Base-by-base conservation (phyloP, 2,113 vertebrate species). In the Pionites leucogaster region DNA sequence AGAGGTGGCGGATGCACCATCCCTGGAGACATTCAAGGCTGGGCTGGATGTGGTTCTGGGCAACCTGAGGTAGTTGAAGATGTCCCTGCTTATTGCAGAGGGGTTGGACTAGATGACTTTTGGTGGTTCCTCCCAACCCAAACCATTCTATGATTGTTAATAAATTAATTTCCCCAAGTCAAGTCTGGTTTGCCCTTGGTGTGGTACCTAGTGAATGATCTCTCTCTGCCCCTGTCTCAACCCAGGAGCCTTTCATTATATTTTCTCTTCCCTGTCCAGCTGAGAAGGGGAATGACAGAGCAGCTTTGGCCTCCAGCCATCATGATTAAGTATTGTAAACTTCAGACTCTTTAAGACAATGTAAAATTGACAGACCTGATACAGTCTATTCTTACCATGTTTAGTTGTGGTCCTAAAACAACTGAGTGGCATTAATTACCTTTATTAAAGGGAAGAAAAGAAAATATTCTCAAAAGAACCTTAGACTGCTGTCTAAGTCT, bases 371-470 rank as follows among this genome's bases (percentile, higher is more conserved):
- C 74, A 81, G 67, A 23, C 15, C n/a, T 67, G 37, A 63, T 64
- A 41, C n/a, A 91, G 59, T 31, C 37, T 44, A 33, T 82, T 49
- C 35, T 86, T 78, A 71, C 2, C 11, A 27, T 82, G 11, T 85
- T 94, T 72, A 53, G 12, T 3, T 80, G 31, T 70, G 28, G 37
- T 62, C 49, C 67, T 80, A 39, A 65, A 84, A 62, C 29, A 41
- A 15, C 8, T 35, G 37, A 74, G 42, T 95, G 79, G 47, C 68
- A 92, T 85, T 96, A 93, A 96, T 96, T 96, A 49, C 70, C 75
- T 95, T 93, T 91, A 89, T 91, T 95, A 89, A 95, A 82, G 59
- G 44, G 46, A 92, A 96, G 71, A 84, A 62, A 88, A 83, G 67
- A 33, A 91, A 96, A 47, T 47, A 53, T 95, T 92, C 78, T 89